phyloP scores from a whole-genome alignment of 2,797 vertebrate species.

The Smutsia gigantea region DNA sequence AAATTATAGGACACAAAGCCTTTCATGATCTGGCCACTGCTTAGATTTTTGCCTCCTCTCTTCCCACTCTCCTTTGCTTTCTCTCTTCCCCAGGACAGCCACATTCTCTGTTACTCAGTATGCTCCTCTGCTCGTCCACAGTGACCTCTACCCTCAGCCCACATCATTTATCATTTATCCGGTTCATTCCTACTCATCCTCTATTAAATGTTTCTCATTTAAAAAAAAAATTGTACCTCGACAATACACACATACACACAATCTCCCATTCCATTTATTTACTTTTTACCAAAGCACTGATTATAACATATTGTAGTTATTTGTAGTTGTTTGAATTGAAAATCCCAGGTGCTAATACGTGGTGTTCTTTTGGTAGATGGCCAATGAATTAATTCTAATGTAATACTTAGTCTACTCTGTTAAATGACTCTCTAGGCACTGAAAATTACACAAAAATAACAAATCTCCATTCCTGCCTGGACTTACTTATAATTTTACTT shows the following conservation, averaged over 20 bases:
- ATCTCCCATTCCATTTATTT: neutral
- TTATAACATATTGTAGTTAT: neutral
- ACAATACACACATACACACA: neutral
- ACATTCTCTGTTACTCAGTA: neutral
- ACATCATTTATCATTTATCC: neutral
- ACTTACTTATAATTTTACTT: constrained; percentile 14
- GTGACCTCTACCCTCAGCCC: neutral
- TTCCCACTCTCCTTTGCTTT: neutral
- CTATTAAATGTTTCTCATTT: neutral
- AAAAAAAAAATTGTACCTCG: neutral
- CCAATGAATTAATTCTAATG: neutral
- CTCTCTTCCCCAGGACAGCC: neutral
- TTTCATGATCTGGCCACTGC: neutral
- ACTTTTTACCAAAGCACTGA: constrained; percentile 40
- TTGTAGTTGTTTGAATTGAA: neutral
- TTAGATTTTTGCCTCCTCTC: neutral
- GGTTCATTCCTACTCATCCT: neutral
- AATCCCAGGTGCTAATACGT: neutral
- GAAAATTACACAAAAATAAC: constrained; percentile 50
- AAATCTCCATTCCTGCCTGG: neutral
- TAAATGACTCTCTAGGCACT: constrained; percentile 17
- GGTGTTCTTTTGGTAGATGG: neutral
- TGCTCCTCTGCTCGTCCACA: neutral
- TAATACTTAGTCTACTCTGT: neutral
- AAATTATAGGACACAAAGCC: neutral